Conservation (phyloP, 2,797 vertebrate genomes). For the Lepilemur septentrionalis region DNA sequence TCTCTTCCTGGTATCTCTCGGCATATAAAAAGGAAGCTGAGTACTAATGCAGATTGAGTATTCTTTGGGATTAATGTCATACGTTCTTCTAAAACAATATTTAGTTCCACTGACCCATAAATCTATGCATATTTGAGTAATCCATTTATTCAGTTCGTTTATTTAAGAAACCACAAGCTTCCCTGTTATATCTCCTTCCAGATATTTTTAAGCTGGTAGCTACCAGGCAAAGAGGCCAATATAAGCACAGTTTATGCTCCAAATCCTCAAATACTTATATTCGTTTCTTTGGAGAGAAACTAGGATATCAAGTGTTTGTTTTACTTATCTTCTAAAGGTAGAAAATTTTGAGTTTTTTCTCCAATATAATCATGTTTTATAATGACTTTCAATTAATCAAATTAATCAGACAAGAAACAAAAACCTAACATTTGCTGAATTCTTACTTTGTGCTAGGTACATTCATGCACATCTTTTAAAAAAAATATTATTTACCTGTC, state of each 20-base stretch:
- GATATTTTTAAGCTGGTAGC: conserved; percentile 34
- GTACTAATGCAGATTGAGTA: background rate
- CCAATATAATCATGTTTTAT: background rate
- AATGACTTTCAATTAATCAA: conserved; percentile 17
- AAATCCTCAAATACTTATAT: conserved; percentile 62
- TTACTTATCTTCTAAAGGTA: conserved; percentile 25
- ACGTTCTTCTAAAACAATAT: background rate
- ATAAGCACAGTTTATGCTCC: conserved; percentile 36
- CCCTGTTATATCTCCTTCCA: conserved; percentile 9
- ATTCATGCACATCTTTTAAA: background rate
- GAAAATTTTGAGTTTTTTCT: conserved; percentile 29
- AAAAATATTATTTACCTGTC: background rate
- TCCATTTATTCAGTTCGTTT: conserved; percentile 47
- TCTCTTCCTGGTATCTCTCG: conserved; percentile 15
- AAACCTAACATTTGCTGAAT: background rate
- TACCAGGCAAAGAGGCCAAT: conserved; percentile 41
- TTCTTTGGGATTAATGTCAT: conserved; percentile 1
- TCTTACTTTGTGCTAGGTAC: background rate
- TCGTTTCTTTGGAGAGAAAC: conserved; percentile 43
- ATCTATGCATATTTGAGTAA: background rate
- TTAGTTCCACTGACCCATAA: background rate
- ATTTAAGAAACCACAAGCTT: conserved; percentile 57
- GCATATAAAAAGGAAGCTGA: background rate
- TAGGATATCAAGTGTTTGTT: conserved; percentile 41
- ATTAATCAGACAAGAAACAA: conserved; percentile 16